Conservation (phyloP, 2,888 invertebrate genomes). For the Trachelus iudaicus region DNA sequence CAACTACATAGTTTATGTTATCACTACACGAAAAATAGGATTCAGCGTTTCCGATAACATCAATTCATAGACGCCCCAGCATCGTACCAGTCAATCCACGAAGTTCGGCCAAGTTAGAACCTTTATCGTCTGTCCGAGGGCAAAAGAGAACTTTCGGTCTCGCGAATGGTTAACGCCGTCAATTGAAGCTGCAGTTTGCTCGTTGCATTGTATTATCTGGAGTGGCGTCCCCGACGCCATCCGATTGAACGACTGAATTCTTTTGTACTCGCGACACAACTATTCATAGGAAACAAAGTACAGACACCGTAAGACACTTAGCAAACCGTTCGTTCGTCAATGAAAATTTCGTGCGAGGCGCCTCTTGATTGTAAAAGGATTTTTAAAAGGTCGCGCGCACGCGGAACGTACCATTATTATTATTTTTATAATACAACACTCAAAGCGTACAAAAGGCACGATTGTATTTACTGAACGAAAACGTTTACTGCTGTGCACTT, state of each 20-base stretch:
- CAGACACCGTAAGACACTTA: not conserved
- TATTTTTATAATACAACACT: not conserved
- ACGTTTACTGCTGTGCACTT: not conserved
- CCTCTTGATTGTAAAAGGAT: not conserved
- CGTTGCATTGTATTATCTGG: not conserved
- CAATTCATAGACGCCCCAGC: not conserved
- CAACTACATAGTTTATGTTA: not conserved
- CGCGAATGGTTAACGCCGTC: not conserved
- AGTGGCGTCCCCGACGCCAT: not conserved
- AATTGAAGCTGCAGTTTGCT: not conserved
- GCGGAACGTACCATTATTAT: not conserved
- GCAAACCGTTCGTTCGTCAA: not conserved
- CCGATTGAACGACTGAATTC: not conserved
- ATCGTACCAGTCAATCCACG: not conserved
- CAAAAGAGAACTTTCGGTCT: not conserved
- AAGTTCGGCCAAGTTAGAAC: not conserved
- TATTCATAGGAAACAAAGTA: not conserved
- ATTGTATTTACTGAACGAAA: not conserved
- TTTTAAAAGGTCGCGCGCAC: not conserved
- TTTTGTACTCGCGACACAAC: not conserved
- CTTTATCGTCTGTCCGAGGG: not conserved
- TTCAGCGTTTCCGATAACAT: not conserved
- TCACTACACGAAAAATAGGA: not conserved
- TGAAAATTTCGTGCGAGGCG: not conserved
- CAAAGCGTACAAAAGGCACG: not conserved